Evolutionary conservation across 2,797 vertebrate genomes (phyloP).

Genomic region (Poeciliopsis turneri): DNA sequence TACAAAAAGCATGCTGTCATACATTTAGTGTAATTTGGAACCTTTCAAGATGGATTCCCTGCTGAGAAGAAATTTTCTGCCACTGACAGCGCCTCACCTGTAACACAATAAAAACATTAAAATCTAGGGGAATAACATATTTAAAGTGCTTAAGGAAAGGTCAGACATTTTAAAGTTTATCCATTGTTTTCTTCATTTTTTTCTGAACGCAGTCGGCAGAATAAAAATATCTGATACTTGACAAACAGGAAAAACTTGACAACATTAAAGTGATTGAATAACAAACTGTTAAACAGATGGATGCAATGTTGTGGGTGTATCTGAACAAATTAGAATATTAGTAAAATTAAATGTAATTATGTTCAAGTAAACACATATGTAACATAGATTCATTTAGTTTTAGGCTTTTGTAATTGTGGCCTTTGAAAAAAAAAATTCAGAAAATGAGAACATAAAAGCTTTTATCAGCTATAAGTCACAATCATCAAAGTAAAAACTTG

Average conservation of each 20-base stretch:
- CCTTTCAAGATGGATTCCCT: slow-evolving; percentile 45
- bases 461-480: not conserved
- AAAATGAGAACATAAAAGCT: not conserved
- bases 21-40: slow-evolving; percentile 39
- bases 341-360: not conserved
- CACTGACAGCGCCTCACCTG: slow-evolving; percentile 2
- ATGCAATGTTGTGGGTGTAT: not conserved
- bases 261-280: slow-evolving; percentile 20
- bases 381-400: not conserved
- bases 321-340: not conserved
- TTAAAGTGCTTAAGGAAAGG: slow-evolving; percentile 14
- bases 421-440: not conserved
- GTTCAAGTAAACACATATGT: not conserved
- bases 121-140: slow-evolving; percentile 15
- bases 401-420: not conserved
- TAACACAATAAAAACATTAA: not conserved
- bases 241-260: not conserved
- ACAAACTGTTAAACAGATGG: not conserved
- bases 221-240: slow-evolving; percentile 5
- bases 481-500: not conserved
- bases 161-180: slow-evolving; percentile 51
- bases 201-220: not conserved
- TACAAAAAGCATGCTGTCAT: slow-evolving; percentile 23
- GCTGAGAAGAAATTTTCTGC: slow-evolving; percentile 42
- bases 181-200: slow-evolving; percentile 32